Evolutionary conservation across 2,797 vertebrate genomes (phyloP), one percentile per base, ranked within the genome.

Genomic region (Chelon auratus): DNA sequence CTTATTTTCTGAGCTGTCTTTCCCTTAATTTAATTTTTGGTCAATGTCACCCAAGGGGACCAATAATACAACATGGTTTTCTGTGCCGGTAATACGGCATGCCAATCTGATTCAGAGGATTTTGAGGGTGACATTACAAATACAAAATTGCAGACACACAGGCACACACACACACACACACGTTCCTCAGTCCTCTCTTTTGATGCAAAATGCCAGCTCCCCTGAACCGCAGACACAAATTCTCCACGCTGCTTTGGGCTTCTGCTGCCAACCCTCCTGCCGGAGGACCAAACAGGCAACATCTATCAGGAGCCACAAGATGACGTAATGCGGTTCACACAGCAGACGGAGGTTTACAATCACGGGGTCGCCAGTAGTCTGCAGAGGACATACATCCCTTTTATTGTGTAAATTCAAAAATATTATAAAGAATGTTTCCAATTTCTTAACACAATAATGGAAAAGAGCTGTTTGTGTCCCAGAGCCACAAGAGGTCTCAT

Each of bases 261-360:
- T 72, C 74, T 79, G 80, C 83, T 85, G 81, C 81, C 86, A 91
- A 85, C 75, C 80, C 81, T 80, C 48, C 72, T 75, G 75, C 81
- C 82, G 84, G 72, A 80, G 33, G 15, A 87, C 74, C 66, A 78
- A 85, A 78, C 56, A 81, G 76, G 70, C 77, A 56, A 69, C 85
- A 90, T 91, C 82, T 80, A 88, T 90, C 84, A 85, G 40, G 68
- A 81, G 76, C 72, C 48, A 70, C 62, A 12, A 42, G 78, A 73
- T 91, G 93, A 93, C 82, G 89, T 93, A 87, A 94, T 92, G 81
- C 47, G 55, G 56, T 78, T 86, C 61, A 55, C 42, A 68, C 81
- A 50, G 81, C 82, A 75, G 67, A 48, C 70, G 26, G 22, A 57
- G 57, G 69, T 68, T 71, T 54, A 78, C 54, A 42, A 64, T 26